Base-by-base conservation (phyloP, 2,888 invertebrate genomes). In the Synanthedon myopaeformis region DNA sequence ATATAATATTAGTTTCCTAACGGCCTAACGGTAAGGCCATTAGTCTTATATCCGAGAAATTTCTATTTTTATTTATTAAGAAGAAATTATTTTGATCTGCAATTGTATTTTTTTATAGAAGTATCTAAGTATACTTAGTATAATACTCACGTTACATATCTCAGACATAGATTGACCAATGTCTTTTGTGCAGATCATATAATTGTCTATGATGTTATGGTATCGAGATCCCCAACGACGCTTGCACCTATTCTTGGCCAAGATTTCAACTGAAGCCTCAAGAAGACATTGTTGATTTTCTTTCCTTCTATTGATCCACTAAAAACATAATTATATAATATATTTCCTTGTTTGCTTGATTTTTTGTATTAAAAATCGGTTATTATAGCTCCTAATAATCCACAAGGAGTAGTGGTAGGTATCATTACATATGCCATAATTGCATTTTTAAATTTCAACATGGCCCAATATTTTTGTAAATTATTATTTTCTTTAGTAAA, bases 141-240 rank as follows among this genome's bases (percentile, higher is more conserved):
- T 35, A 35, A 35, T 3, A 35, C 80, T 60, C 73, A 85, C 84
- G 55, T 80, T 82, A 66, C 84, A 85, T 57, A 85, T 81, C 56
- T 82, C 83, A 0, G 82, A 79, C 82, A 85, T 82, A n/a, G 77
- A 72, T 55, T 81, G 76, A 3, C 82, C 82, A 8, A 82, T 72
- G 35, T 85, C 83, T 56, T 79, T 82, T 2, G 79, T 73, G 64
- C 85, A 85, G 51, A 85, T 79, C 83, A 83, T 85, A 63, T 84
- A 84, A 63, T 85, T 82, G 4, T 83, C 83, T 13, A 85, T 82
- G 52, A 84, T 83, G 55, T 83, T 82, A 60, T 76, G 73, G 59
- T 83, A 84, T 0, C 82, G 70, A 0, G 66, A 41, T 0, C 84
- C 84, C 85, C 84, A 85, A 10, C 79, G 79, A 3, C 78, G 69